Percentiles rank a stretch among this genome's conserved stretches.
phyloP scores from a whole-genome alignment of 2,888 invertebrate species.

The Biston stratarius region DNA sequence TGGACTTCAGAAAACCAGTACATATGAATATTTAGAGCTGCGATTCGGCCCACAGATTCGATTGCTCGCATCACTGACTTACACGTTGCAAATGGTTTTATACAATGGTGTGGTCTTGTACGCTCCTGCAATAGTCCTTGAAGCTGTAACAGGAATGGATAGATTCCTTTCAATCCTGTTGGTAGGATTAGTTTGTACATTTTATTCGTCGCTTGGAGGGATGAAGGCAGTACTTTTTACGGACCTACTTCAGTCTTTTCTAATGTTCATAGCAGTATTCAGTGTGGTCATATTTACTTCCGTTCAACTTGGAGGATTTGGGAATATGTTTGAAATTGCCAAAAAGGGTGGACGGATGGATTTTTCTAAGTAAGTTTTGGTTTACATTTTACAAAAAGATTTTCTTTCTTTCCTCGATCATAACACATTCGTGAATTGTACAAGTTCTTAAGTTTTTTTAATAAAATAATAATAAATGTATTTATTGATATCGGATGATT shows the following conservation, averaged over 20 bases:
- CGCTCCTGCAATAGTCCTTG: slow-evolving; percentile 96
- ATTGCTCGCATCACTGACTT: slow-evolving; percentile 92
- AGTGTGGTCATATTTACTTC: slow-evolving; percentile 91
- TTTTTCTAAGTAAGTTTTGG: slow-evolving; percentile 86
- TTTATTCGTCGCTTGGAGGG: slow-evolving; percentile 95
- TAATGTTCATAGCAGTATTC: slow-evolving; percentile 94
- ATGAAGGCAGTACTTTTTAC: slow-evolving; percentile 96
- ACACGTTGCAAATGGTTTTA: slow-evolving; percentile 94
- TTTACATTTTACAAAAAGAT: too few species aligned
- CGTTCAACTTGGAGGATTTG: slow-evolving; percentile 89
- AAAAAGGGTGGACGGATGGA: slow-evolving; percentile 89
- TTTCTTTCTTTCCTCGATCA: too few species aligned
- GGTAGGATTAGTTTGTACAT: slow-evolving; percentile 92
- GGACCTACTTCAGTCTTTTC: slow-evolving; percentile 92
- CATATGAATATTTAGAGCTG: slow-evolving; percentile 96
- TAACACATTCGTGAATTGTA: too few species aligned
- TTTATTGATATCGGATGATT: too few species aligned
- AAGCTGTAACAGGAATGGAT: slow-evolving; percentile 92
- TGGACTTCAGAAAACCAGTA: slow-evolving; percentile 92
- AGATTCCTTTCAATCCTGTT: slow-evolving; percentile 90
- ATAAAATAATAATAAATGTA: too few species aligned
- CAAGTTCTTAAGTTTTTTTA: too few species aligned
- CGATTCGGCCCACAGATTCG: slow-evolving; percentile 93
- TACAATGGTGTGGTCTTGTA: slow-evolving; percentile 97
- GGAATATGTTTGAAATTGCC: slow-evolving; percentile 90